Evolutionary conservation across 92 coral and sea anemone genomes (phyloP).

Genomic region (Metridium senile): DNA sequence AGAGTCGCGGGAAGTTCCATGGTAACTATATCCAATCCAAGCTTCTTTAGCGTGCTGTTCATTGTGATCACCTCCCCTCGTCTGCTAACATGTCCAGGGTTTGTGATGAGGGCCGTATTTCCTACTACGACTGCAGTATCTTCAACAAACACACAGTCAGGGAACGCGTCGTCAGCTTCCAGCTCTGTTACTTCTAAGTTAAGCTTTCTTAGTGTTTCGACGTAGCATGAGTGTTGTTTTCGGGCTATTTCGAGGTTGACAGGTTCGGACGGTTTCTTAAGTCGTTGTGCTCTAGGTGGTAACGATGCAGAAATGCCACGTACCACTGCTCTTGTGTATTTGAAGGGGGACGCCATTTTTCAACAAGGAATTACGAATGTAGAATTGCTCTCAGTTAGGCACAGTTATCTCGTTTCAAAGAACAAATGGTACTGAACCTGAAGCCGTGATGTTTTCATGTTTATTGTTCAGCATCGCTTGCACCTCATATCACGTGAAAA

Average conservation of each 20-base stretch:
- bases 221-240: conserved; percentile 63
- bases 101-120: conserved; percentile 61
- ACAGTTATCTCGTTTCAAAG: too few species aligned
- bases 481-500: too few species aligned
- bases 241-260: conserved; percentile 74
- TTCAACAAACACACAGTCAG: conserved; percentile 96
- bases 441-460: too few species aligned
- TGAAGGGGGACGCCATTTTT: background rate
- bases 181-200: conserved; percentile 73
- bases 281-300: conserved; percentile 74
- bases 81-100: conserved; percentile 63
- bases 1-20: conserved; percentile 81
- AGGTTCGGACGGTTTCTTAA: conserved; percentile 48
- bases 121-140: conserved; percentile 87
- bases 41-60: conserved; percentile 45
- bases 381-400: too few species aligned
- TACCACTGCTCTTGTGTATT: conserved; percentile 26
- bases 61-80: conserved; percentile 71
- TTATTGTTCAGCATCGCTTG: too few species aligned
- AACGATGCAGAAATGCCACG: conserved; percentile 73
- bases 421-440: too few species aligned
- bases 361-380: too few species aligned
- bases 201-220: conserved; percentile 63
- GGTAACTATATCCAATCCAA: conserved; percentile 69
- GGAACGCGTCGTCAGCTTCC: conserved; percentile 68